Conservation (phyloP, 92 coral and sea anemone genomes). For the Epizoanthus scotinus region DNA sequence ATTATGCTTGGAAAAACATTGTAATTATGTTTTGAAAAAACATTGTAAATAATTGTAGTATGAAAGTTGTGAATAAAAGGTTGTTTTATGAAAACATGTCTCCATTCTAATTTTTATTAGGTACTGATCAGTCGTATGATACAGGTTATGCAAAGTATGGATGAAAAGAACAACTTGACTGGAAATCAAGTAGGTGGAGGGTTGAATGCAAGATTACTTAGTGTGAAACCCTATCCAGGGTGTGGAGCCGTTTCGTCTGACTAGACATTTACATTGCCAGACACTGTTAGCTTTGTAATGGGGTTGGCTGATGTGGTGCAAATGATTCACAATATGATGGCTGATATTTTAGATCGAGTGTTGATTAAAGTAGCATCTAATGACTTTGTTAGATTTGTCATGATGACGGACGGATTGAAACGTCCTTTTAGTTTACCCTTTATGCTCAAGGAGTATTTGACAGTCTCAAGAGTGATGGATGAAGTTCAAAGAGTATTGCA, state of each 20-base stretch:
- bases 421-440: neutral
- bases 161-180: too few species aligned
- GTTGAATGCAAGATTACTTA: neutral
- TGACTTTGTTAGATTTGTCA: conserved; percentile 1
- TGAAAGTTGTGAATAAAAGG: too few species aligned
- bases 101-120: too few species aligned
- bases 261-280: neutral
- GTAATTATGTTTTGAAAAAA: too few species aligned
- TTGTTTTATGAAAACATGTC: too few species aligned
- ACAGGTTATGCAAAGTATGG: neutral
- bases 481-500: too few species aligned
- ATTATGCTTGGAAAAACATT: too few species aligned
- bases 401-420: too few species aligned
- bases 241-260: neutral
- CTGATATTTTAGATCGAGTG: neutral
- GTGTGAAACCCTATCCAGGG: neutral
- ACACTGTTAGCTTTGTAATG: neutral
- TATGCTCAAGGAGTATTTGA: neutral
- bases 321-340: neutral
- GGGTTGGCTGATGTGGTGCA: neutral
- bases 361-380: neutral
- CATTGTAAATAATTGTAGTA: too few species aligned
- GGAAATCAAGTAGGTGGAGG: neutral
- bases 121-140: too few species aligned
- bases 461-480: too few species aligned